Percentiles rank a stretch among this genome's conserved stretches.
Evolutionary conservation across 2,888 invertebrate species (phyloP).

Genomic region (Podabrus alpinus): DNA sequence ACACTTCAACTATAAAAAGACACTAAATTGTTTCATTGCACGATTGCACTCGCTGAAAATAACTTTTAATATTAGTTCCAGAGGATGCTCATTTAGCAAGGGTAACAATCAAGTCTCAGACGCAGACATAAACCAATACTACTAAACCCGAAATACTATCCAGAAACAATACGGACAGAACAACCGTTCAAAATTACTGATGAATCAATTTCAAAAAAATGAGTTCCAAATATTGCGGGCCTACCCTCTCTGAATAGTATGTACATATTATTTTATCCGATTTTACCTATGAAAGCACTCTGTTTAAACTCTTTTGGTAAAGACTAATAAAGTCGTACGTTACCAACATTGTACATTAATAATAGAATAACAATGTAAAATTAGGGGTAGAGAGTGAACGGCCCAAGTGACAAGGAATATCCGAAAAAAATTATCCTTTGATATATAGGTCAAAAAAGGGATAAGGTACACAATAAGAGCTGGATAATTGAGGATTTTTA

Average conservation of each 20-base stretch:
- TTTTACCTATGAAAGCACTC: too few species aligned
- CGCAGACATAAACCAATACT: constrained; percentile 14
- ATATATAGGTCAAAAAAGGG: too few species aligned
- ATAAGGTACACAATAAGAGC: too few species aligned
- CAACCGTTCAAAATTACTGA: neutral
- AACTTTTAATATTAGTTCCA: constrained; percentile 32
- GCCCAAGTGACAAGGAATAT: too few species aligned
- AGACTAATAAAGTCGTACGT: too few species aligned
- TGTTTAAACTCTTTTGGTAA: too few species aligned
- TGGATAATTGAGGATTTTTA: too few species aligned
- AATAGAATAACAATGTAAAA: too few species aligned
- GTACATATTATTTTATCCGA: too few species aligned
- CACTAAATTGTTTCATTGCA: neutral
- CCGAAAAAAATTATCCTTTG: too few species aligned
- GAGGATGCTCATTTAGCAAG: constrained; percentile 27
- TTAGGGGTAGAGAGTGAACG: too few species aligned
- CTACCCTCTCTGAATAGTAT: constrained; percentile 37
- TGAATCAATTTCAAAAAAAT: constrained; percentile 31
- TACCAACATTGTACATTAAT: too few species aligned
- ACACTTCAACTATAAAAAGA: neutral
- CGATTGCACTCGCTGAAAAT: neutral
- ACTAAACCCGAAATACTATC: neutral
- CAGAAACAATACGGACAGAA: neutral
- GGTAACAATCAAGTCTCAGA: constrained; percentile 11
- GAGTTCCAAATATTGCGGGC: constrained; percentile 40